Evolutionary conservation across 2,888 invertebrate species (phyloP).

Genomic region (Drosophila diplacantha): DNA sequence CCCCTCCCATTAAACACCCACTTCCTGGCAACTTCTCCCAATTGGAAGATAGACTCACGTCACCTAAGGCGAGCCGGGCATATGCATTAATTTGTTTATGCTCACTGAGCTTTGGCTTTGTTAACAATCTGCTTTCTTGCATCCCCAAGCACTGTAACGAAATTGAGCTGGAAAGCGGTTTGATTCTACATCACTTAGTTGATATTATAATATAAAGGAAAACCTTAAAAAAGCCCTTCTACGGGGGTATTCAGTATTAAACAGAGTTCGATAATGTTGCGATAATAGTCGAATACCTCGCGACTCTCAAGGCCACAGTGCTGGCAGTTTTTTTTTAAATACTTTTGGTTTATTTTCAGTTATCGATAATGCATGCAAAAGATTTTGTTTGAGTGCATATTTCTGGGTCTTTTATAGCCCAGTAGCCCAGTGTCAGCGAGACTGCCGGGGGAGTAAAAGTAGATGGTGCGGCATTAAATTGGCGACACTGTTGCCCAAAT

Average conservation of each 20-base stretch:
- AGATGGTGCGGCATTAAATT: slow-evolving; percentile 48
- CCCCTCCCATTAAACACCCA: background rate
- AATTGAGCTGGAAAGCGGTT: background rate
- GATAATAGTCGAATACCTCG: background rate
- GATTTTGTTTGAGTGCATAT: slow-evolving; percentile 12
- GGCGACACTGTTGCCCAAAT: slow-evolving; percentile 68
- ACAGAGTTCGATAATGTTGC: background rate
- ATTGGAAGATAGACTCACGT: slow-evolving; percentile 24
- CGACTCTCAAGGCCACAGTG: background rate
- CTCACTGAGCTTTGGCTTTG: slow-evolving; percentile 37
- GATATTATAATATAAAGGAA: no score
- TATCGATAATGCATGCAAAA: background rate
- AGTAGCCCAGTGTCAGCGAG: slow-evolving; percentile 39
- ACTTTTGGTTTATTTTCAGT: background rate
- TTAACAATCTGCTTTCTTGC: slow-evolving; percentile 21
- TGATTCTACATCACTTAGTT: background rate
- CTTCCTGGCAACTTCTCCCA: slow-evolving; percentile 21
- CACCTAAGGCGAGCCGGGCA: slow-evolving; percentile 27
- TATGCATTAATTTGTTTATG: slow-evolving; percentile 49
- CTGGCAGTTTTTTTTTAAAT: background rate
- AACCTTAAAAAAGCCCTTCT: no score
- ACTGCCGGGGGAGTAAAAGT: slow-evolving; percentile 14
- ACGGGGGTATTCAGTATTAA: no score
- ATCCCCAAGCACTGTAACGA: background rate
- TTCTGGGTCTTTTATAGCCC: slow-evolving; percentile 44